Percentiles rank a stretch among this genome's conserved stretches.
Conservation (phyloP, 2,888 invertebrate species). For the Meliscaeva auricollis region DNA sequence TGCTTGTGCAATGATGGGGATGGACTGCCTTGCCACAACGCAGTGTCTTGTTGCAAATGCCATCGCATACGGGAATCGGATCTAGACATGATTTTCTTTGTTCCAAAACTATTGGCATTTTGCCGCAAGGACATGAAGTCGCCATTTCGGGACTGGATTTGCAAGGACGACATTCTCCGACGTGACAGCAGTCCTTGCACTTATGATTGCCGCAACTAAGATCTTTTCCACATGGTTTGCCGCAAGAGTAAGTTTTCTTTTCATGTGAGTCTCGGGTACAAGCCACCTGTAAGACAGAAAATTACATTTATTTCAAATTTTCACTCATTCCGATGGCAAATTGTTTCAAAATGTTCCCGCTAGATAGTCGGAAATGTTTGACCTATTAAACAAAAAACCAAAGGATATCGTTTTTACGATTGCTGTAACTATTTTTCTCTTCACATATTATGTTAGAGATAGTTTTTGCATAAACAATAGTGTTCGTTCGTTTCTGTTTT, state of each 20-base stretch:
- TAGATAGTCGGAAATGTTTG: too few relatives aligned
- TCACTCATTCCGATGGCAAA: too few relatives aligned
- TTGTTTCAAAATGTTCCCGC: too few relatives aligned
- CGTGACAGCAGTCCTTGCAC: slow-evolving; percentile 89
- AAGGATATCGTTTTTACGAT: too few relatives aligned
- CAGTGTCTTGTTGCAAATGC: slow-evolving; percentile 87
- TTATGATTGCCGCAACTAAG: slow-evolving; percentile 89
- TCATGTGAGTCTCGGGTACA: slow-evolving; percentile 87
- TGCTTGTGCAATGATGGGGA: slow-evolving; percentile 87
- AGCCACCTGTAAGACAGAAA: slow-evolving; percentile 81
- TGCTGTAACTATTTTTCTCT: too few relatives aligned
- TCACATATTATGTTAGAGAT: too few relatives aligned
- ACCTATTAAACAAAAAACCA: too few relatives aligned
- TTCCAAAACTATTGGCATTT: slow-evolving; percentile 84
- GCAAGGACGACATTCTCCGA: slow-evolving; percentile 88
- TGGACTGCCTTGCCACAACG: slow-evolving; percentile 88
- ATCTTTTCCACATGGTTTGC: slow-evolving; percentile 86
- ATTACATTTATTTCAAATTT: too few relatives aligned
- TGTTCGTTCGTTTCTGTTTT: too few relatives aligned
- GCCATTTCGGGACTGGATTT: slow-evolving; percentile 86
- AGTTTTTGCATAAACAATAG: too few relatives aligned
- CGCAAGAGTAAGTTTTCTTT: slow-evolving; percentile 86
- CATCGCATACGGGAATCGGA: slow-evolving; percentile 92
- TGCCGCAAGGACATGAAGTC: slow-evolving; percentile 91
- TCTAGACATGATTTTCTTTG: slow-evolving; percentile 90